A percentile compares a stretch with the other conserved stretches of the same genome.
Evolutionary conservation across 2,888 invertebrate species (phyloP).

Genomic region (Dasypolia templi): DNA sequence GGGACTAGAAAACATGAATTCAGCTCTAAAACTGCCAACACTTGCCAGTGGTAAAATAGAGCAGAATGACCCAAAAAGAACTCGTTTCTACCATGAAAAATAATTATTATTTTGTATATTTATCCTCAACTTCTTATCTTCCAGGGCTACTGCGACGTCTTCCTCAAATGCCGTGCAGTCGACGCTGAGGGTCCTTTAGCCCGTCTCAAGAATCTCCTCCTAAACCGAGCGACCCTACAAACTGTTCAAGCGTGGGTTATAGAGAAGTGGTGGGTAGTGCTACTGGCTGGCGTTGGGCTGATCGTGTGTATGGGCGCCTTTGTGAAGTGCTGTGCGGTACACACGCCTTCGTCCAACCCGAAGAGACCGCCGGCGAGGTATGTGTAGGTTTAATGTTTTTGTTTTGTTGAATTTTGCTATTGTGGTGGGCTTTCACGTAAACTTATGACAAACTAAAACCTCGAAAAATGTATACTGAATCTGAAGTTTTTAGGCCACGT

Average conservation of each 20-base stretch:
- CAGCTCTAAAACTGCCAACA: too few relatives aligned
- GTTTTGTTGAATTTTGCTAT: background rate
- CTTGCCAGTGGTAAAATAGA: too few relatives aligned
- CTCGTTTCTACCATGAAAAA: too few relatives aligned
- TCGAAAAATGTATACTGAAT: too few relatives aligned
- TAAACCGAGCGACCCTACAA: slow-evolving; percentile 96
- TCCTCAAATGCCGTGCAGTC: slow-evolving; percentile 99
- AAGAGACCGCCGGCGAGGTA: slow-evolving; percentile 97
- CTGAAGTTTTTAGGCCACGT: too few relatives aligned
- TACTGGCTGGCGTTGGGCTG: slow-evolving; percentile 97
- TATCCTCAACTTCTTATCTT: slow-evolving; percentile 40
- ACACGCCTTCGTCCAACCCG: slow-evolving; percentile 99
- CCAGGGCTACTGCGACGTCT: slow-evolving; percentile 99
- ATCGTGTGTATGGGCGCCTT: slow-evolving; percentile 99
- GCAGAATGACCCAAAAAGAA: too few relatives aligned
- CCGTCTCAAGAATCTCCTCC: slow-evolving; percentile 97
- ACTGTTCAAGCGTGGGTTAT: slow-evolving; percentile 98
- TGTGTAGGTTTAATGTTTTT: background rate
- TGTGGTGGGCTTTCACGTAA: background rate
- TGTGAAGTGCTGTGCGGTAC: slow-evolving; percentile 99
- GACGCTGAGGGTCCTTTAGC: slow-evolving; percentile 99
- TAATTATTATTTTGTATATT: background rate
- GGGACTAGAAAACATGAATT: too few relatives aligned
- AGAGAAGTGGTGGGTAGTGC: slow-evolving; percentile 98
- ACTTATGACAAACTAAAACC: background rate